Evolutionary conservation across 2,888 invertebrate species (phyloP).

Genomic region (Latrodectus hesperus): DNA sequence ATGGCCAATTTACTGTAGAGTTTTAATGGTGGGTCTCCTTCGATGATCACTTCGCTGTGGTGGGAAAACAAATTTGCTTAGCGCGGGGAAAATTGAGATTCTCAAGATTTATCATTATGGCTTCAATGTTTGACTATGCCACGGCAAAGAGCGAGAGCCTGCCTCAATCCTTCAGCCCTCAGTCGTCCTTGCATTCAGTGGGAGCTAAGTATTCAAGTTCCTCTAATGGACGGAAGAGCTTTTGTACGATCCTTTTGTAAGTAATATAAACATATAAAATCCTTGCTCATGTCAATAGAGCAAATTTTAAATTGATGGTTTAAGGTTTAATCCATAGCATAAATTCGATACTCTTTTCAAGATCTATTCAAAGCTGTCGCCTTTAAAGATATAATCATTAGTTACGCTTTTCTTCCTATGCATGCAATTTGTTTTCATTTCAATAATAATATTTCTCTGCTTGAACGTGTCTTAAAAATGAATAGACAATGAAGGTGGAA

Average conservation of each 20-base stretch:
- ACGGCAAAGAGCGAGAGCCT: not conserved
- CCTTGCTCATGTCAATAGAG: not conserved
- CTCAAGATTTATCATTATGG: constrained; percentile 66
- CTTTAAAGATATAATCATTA: no score
- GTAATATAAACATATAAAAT: not conserved
- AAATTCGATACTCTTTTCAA: no score
- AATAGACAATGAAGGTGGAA: no score
- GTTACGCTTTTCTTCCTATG: no score
- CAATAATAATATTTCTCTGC: no score
- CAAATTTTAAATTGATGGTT: not conserved
- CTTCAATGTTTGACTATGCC: constrained; percentile 56
- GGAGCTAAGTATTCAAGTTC: not conserved
- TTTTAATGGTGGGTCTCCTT: constrained; percentile 51
- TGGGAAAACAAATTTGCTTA: constrained; percentile 58
- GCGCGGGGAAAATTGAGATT: constrained; percentile 58
- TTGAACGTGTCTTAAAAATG: no score
- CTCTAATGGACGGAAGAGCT: not conserved
- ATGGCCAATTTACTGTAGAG: constrained; percentile 58
- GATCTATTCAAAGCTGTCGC: no score
- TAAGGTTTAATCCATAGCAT: not conserved
- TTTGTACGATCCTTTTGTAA: not conserved
- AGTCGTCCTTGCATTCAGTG: not conserved
- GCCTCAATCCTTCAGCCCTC: not conserved
- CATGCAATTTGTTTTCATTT: no score
- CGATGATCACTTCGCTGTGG: constrained; percentile 53